Base-by-base conservation (phyloP, 2,113 vertebrate species). In the Ceuthmochares aereus region DNA sequence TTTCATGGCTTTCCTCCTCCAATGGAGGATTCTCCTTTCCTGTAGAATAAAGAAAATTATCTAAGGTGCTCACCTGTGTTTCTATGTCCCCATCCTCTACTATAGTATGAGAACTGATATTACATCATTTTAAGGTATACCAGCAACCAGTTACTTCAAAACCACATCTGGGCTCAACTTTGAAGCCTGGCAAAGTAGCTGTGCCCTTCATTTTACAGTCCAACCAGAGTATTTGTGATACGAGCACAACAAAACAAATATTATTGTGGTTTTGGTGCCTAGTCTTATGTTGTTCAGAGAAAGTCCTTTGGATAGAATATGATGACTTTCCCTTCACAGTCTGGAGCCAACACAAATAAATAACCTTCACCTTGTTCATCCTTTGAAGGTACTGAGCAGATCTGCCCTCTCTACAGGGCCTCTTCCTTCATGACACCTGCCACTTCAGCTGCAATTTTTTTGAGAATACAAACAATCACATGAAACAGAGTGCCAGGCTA, bases 311-410 rank as follows among this genome's bases (percentile, higher is more conserved):
- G 11, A 27, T 81, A 68, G 10, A 14, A 42, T 63, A 36, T 30
- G 4, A 7, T 21, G 1, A 10, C 15, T 66, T 75, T 75, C 13
- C 12, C 23, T 76, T 80, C 58, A 72, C 13, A 67, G 5, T 7
- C 9, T 43, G 32, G 7, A 73, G 18, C 3, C 19, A 60, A 40
- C 2, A 59, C 0, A 0, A 59, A 52, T 68, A 63, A 68, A 37
- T 5, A 60, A 8, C 10, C 26, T 88, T 51, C 20, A 69, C 17
- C 5, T 3, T 0, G 0, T 47, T 62, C 34, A n/a, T 32, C 13
- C 20, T 72, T 40, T 64, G 30, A 69, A 87, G 27, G 49, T 17
- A 49, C 9, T 34, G 32, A 58, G 14, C 1, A 87, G 47, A 49
- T 32, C 37, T 63, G 63, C 16, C 26, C 4, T 76, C 29, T 49